These are phyloP conservation scores for Matsumyia berberina DNA, from an alignment of 2,888 invertebrate species.

Conservation along the genomic window DNA sequence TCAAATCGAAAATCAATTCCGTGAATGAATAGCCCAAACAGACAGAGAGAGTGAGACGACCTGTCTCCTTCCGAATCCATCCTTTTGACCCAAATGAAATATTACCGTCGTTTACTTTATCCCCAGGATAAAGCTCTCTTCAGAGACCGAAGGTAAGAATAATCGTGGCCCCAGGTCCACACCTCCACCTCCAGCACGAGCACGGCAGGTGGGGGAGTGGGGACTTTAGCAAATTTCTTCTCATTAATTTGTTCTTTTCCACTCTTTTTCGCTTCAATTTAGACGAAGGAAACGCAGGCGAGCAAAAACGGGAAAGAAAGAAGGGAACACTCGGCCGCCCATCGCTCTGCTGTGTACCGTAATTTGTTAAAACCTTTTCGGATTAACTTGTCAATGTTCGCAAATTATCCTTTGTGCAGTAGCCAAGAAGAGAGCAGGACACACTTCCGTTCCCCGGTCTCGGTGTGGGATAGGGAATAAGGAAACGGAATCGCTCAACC, in stretches of 20 bases:
- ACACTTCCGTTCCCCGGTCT: conserved; percentile 53
- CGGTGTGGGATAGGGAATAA: too few relatives aligned
- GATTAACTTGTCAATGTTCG: conserved; percentile 75
- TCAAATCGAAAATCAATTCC: conserved; percentile 75
- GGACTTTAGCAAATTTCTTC: conserved; percentile 70
- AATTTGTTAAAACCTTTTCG: conserved; percentile 76
- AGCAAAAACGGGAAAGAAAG: not conserved
- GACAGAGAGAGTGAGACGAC: conserved; percentile 15
- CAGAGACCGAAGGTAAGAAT: conserved; percentile 51
- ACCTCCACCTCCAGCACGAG: conserved; percentile 23
- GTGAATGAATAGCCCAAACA: conserved; percentile 50
- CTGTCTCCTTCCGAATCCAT: conserved; percentile 35
- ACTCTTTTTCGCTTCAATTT: conserved; percentile 67
- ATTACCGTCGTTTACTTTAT: conserved; percentile 70
- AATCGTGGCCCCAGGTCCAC: conserved; percentile 38
- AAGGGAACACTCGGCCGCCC: conserved; percentile 47
- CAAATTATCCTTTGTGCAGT: conserved; percentile 71
- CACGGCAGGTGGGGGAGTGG: too few relatives aligned
- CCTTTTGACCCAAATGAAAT: conserved; percentile 73
- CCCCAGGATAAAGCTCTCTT: conserved; percentile 59
- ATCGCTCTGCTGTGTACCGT: conserved; percentile 49
- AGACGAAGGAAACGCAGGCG: conserved; percentile 2
- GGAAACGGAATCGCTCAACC: conserved; percentile 59
- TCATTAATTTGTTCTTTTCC: conserved; percentile 75
- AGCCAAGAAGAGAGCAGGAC: conserved; percentile 24